A percentile compares a stretch with the other conserved stretches of the same genome.
phyloP scores from a whole-genome alignment of 2,888 invertebrate species.

The Noctua janthina region DNA sequence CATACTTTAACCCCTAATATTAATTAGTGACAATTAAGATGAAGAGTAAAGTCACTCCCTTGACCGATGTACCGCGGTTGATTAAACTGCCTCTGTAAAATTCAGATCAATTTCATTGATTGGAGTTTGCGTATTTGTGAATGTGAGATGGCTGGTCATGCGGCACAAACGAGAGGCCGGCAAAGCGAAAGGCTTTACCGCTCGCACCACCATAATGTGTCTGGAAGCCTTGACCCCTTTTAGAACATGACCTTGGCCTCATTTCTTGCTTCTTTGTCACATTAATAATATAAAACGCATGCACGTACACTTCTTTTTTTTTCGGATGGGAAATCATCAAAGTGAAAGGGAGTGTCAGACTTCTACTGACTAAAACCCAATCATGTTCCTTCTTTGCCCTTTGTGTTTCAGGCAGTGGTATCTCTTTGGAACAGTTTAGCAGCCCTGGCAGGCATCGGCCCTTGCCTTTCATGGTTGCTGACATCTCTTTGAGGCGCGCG shows the following conservation, averaged over 20 bases:
- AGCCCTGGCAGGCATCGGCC: no score
- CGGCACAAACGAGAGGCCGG: background rate
- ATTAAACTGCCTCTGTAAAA: background rate
- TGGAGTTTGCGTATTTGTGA: background rate
- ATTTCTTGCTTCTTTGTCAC: background rate
- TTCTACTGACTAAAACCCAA: no score
- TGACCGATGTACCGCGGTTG: background rate
- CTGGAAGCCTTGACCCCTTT: constrained; percentile 1
- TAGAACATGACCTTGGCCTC: background rate
- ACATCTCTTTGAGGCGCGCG: no score
- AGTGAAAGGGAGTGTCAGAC: no score
- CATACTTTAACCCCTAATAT: no score
- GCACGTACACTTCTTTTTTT: background rate
- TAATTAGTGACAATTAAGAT: background rate
- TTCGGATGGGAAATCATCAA: no score
- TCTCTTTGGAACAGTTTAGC: no score
- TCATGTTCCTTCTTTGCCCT: no score
- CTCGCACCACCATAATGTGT: background rate
- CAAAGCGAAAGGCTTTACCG: background rate
- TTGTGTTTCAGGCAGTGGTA: no score
- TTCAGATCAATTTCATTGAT: background rate
- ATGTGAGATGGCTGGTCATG: background rate
- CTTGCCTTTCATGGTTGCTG: no score
- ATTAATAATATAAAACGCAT: background rate
- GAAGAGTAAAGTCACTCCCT: background rate